Evolutionary conservation across 2,797 vertebrate genomes (phyloP).

Genomic region (Heteromormyrus szaboi): DNA sequence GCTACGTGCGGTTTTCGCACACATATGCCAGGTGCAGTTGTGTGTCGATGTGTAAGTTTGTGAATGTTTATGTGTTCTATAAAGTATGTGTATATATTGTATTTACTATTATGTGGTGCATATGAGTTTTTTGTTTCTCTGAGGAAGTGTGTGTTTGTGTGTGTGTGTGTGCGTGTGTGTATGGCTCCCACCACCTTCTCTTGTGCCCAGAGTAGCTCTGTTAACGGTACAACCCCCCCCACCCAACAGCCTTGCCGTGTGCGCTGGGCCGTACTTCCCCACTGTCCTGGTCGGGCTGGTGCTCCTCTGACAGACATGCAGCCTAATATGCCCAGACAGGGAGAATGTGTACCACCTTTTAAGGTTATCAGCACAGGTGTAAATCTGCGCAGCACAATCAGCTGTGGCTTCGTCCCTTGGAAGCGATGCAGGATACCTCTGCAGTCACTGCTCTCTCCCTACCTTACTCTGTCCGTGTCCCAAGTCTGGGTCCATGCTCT

Average conservation of each 20-base stretch:
- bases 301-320: conserved; percentile 13
- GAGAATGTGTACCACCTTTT: conserved; percentile 15
- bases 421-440: neutral
- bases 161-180: neutral
- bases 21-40: neutral
- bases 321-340: conserved; percentile 14
- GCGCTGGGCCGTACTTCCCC: conserved; percentile 12
- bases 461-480: conserved; percentile 14
- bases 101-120: conserved; percentile 19
- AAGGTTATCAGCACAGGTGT: conserved; percentile 24
- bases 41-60: neutral
- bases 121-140: conserved; percentile 25
- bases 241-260: neutral
- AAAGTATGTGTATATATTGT: neutral
- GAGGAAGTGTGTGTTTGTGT: neutral
- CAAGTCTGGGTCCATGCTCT: conserved; percentile 44
- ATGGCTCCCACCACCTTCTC: conserved; percentile 8
- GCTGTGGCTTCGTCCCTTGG: neutral
- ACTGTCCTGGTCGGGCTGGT: neutral
- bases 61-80: neutral
- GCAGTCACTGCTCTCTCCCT: neutral
- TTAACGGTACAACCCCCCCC: conserved; percentile 13
- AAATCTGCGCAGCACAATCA: conserved; percentile 1
- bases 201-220: conserved; percentile 3
- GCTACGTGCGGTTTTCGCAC: neutral